Base-by-base conservation (phyloP, 37 sponge, comb jelly and placozoan species). In the Amphimedon queenslandica region DNA sequence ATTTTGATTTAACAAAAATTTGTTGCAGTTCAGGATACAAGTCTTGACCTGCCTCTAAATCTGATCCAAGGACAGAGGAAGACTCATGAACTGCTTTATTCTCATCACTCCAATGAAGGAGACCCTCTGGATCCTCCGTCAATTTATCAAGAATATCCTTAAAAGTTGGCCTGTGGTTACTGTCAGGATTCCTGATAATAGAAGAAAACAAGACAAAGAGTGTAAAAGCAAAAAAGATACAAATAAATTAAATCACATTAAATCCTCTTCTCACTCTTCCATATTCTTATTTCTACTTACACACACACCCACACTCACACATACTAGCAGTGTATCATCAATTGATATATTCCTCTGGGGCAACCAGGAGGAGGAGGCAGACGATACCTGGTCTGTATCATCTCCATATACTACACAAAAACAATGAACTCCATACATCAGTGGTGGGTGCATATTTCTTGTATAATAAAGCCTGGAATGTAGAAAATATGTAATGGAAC, bases 141-240 rank as follows among this genome's bases (percentile, higher is more conserved):
- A 88, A 69, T 16, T 29, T 75, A 24, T 41, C 70, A 2, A 74
- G 36, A 0, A 82, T n/a, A 21, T 58, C 57, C 37, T 42, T 27
- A 58, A 79, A 82, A 10, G 40, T 34, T 3, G 83, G 83, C 2
- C 89, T 70, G 23, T 6, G 38, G 20, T 36, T 40, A 5, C 60
- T 37, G 20, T 78, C 69, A 4, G 83, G 75, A 63, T 88, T 60
- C 89, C 89, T 88, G n/a, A n/a, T n/a, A n/a, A n/a, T n/a, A n/a
- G n/a, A n/a, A n/a, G 51, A 18, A 47, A 8, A 47, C 13, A 13
- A 8, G 51, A 47, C 51, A 8, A 47, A 47, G 13, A 47, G 13
- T 47, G 51, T 8, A 8, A 18, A 47, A 8, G 13, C 51, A 47
- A 47, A 47, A 47, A 18, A 13, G 8, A 47, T 13, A 47, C 51